Evolutionary conservation across 2,888 invertebrate species (phyloP), one percentile per base, ranked within the genome.

Genomic region (Tipula unca): DNA sequence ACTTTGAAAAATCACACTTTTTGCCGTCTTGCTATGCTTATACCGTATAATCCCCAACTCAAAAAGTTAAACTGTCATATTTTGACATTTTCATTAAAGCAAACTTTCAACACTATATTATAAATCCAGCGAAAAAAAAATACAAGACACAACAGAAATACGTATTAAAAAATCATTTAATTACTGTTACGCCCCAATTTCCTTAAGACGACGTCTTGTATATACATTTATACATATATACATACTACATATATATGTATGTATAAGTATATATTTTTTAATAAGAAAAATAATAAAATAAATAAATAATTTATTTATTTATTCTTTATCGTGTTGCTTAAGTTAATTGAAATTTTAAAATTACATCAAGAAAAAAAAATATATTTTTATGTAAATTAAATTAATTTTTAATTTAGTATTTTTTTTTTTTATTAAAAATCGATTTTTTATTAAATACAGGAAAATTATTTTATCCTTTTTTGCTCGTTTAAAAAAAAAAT

Each of bases 31-130:
- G 69, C 54, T 54, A 54, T 54, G 25, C 54, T 54, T 54, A 54
- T 54, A 54, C 20, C 69, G 25, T 69, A 8, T 69, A 69, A 69
- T 69, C 69, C 25, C 25, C 69, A 69, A 25, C 69, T 69, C 20
- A 69, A 69, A 69, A 69, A 69, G 25, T 69, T 69, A 69, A 69
- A 69, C 69, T 69, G 69, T 69, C 69, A 69, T 69, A 69, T 69
- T 69, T 69, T 69, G 69, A 69, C 69, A 69, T 13, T 69, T 69
- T 69, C 20, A 69, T 69, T 69, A 69, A 69, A 25, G 69, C 69
- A 69, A 69, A 69, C 25, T 69, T 69, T 69, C 69, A 69, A 69
- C 69, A 69, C 69, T 69, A 69, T 69, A 25, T 48, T 48, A 39
- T 13, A 39, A 39, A n/a, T 13, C 39, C 6, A 39, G 48, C 17